Conservation (phyloP, 2,797 vertebrate genomes). For the Eulemur rubriventer region DNA sequence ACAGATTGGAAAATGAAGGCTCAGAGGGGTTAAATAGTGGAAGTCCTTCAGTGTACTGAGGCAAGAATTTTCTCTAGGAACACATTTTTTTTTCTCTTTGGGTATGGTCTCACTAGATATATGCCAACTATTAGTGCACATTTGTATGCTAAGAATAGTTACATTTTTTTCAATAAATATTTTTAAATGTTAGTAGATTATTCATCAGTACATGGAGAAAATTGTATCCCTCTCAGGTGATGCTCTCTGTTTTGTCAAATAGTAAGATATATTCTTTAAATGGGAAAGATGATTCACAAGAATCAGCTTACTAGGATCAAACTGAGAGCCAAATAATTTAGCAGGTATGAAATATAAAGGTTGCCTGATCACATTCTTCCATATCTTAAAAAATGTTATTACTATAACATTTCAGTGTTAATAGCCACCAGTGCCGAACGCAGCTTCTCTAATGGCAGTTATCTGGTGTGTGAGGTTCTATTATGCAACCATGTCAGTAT, state of each 20-base stretch:
- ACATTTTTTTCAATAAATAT: neutral
- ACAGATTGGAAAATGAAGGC: neutral
- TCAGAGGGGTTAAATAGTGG: neutral
- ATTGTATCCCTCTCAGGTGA: neutral
- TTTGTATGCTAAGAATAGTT: neutral
- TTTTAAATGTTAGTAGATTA: neutral
- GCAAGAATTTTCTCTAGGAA: neutral
- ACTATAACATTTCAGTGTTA: neutral
- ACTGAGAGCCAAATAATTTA: neutral
- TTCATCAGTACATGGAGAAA: neutral
- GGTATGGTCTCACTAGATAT: neutral
- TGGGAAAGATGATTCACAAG: neutral
- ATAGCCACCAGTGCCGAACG: neutral
- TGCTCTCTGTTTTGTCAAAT: neutral
- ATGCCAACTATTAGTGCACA: neutral
- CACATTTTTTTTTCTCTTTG: neutral
- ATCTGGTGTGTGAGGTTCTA: neutral
- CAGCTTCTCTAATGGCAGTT: neutral
- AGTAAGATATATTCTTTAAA: neutral
- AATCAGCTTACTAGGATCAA: neutral
- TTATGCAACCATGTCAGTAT: neutral
- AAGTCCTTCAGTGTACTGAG: neutral
- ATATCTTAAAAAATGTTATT: neutral
- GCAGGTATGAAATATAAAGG: neutral
- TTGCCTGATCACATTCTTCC: neutral